A percentile compares a stretch with the other conserved stretches of the same genome.
These are phyloP conservation scores for Garrulus glandarius DNA, from an alignment of 2,797 vertebrate genomes.

Conservation along the genomic window DNA sequence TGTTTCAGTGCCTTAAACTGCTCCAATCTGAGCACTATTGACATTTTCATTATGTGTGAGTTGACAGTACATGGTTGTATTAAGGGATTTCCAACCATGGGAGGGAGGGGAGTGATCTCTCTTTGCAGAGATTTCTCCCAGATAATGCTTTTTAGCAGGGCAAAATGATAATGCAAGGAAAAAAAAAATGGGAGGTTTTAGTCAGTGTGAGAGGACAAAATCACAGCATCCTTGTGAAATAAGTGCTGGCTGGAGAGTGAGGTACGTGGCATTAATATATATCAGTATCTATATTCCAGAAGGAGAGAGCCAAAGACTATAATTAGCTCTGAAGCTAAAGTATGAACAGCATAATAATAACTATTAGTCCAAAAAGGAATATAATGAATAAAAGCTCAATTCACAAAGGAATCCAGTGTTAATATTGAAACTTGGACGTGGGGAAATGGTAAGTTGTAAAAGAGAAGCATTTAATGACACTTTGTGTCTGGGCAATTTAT, in stretches of 20 bases:
- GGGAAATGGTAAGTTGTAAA: not conserved
- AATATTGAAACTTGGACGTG: constrained; percentile 47
- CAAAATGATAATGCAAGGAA: not conserved
- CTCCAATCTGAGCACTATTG: constrained; percentile 33
- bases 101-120: not conserved
- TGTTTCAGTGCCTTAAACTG: constrained; percentile 29
- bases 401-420: constrained; percentile 35
- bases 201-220: not conserved
- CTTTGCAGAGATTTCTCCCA: not conserved
- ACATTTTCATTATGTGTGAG: constrained; percentile 40
- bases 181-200: not conserved
- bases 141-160: not conserved
- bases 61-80: constrained; percentile 33
- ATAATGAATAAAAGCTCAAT: constrained; percentile 47
- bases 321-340: constrained; percentile 63
- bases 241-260: constrained; percentile 20
- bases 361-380: constrained; percentile 38
- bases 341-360: constrained; percentile 63
- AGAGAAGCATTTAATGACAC: constrained; percentile 11
- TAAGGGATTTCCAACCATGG: not conserved
- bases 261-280: constrained; percentile 34
- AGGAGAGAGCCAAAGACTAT: constrained; percentile 52
- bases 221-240: not conserved
- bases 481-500: not conserved
- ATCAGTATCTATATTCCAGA: constrained; percentile 45